Percentiles rank a stretch among this genome's conserved stretches.
These are phyloP conservation scores for Cliona cf. orientalis DNA, from an alignment of 37 sponge, comb jelly and placozoan genomes.

Conservation along the genomic window DNA sequence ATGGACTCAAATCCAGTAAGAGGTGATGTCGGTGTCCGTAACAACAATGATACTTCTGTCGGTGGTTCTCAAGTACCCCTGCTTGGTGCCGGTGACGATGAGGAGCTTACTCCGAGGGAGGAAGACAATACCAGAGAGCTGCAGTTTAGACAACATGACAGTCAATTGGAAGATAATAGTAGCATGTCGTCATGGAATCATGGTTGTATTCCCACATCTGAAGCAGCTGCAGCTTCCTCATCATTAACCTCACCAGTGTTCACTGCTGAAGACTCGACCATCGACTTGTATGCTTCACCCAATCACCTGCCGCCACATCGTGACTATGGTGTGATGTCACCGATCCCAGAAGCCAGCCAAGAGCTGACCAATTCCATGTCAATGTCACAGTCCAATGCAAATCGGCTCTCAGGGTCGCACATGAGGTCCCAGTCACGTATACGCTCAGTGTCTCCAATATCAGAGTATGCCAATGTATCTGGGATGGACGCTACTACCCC, in stretches of 20 bases:
- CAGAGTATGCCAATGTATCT: constrained; percentile 3
- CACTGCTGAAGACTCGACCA: too few relatives aligned
- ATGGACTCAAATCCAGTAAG: background rate
- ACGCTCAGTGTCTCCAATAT: constrained; percentile 27
- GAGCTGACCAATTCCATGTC: constrained; percentile 37
- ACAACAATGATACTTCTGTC: background rate
- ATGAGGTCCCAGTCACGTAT: constrained; percentile 1
- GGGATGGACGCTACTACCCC: background rate
- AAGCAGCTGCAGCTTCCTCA: too few relatives aligned
- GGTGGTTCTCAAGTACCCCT: background rate
- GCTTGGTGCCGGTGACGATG: background rate
- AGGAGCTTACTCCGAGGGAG: background rate
- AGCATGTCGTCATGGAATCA: too few relatives aligned
- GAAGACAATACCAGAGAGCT: too few relatives aligned
- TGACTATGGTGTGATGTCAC: constrained; percentile 28
- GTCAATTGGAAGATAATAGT: too few relatives aligned
- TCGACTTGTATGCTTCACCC: too few relatives aligned
- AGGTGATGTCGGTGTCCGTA: background rate
- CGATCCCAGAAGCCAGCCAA: constrained; percentile 51
- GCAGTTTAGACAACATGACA: too few relatives aligned
- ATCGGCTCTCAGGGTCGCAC: background rate
- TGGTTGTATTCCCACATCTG: too few relatives aligned
- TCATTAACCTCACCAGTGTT: too few relatives aligned
- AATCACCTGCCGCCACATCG: background rate
- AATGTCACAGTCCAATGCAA: constrained; percentile 10